Percentiles rank a stretch among this genome's conserved stretches.
Evolutionary conservation across 2,888 invertebrate species (phyloP).

Genomic region (Danaus chrysippus): DNA sequence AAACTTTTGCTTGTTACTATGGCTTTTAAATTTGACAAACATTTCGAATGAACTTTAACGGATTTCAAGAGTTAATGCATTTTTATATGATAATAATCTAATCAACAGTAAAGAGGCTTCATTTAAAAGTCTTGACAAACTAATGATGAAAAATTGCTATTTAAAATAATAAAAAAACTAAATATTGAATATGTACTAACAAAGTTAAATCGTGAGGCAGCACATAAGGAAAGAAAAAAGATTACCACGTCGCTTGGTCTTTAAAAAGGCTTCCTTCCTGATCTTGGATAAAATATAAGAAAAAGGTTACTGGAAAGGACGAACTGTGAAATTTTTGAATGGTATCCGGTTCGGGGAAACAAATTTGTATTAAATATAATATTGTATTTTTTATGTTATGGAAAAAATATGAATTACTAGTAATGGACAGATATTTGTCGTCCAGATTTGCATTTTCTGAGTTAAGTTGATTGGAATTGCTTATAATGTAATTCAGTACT

Average conservation of each 20-base stretch:
- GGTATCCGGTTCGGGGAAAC: constrained; percentile 2
- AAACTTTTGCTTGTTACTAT: too few species aligned
- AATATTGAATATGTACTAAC: constrained; percentile 1
- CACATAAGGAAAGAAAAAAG: constrained; percentile 20
- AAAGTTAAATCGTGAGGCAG: constrained; percentile 9
- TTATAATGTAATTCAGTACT: too few species aligned
- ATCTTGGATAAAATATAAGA: constrained; percentile 22
- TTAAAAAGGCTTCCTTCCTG: constrained; percentile 21
- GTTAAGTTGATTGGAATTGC: too few species aligned
- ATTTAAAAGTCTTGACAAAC: too few species aligned
- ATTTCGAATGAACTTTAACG: too few species aligned
- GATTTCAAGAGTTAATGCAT: too few species aligned
- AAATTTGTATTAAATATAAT: neutral
- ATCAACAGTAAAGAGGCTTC: too few species aligned
- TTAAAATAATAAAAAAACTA: neutral
- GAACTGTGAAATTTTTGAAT: constrained; percentile 3
- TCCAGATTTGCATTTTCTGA: too few species aligned
- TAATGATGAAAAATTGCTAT: too few species aligned
- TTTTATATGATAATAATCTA: too few species aligned
- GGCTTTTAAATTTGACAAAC: too few species aligned
- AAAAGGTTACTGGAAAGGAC: constrained; percentile 4
- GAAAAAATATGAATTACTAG: neutral
- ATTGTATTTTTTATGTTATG: neutral
- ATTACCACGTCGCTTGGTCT: constrained; percentile 18
- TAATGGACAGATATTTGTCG: too few species aligned